Percentiles rank a stretch among this genome's conserved stretches.
These are phyloP conservation scores for Adelognathus sp. DNA, from an alignment of 2,888 invertebrate species.

Conservation along the genomic window DNA sequence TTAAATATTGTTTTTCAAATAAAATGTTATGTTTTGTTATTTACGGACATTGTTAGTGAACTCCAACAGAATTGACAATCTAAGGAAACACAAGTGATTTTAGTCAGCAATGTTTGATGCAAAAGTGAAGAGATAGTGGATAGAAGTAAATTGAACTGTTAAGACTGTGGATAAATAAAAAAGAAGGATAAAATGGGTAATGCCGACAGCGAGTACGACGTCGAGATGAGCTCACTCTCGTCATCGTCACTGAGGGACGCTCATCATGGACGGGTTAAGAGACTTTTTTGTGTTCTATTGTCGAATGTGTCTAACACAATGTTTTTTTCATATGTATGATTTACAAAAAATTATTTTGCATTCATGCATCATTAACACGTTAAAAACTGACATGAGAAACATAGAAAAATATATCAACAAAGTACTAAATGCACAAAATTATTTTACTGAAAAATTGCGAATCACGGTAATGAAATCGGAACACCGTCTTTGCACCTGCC, in stretches of 20 bases:
- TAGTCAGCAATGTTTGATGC: not conserved
- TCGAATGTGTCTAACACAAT: not conserved
- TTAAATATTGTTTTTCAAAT: not conserved
- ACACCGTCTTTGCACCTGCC: too few relatives aligned
- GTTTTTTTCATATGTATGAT: not conserved
- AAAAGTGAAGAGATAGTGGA: not conserved
- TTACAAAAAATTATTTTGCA: too few relatives aligned
- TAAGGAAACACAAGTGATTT: not conserved
- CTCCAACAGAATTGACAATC: not conserved
- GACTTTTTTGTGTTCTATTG: not conserved
- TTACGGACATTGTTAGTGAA: not conserved
- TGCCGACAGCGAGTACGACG: slow-evolving; percentile 70
- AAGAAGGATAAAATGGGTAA: slow-evolving; percentile 64
- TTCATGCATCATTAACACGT: too few relatives aligned
- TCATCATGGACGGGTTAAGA: slow-evolving; percentile 65
- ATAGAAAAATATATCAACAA: too few relatives aligned
- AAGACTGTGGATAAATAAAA: not conserved
- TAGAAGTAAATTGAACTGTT: not conserved
- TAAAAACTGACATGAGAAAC: too few relatives aligned
- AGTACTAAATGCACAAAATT: too few relatives aligned
- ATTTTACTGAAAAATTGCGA: too few relatives aligned
- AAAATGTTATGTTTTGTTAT: not conserved
- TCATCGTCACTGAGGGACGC: slow-evolving; percentile 57
- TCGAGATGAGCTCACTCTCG: slow-evolving; percentile 75
- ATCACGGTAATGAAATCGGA: too few relatives aligned